A percentile compares a stretch with the other conserved stretches of the same genome.
Evolutionary conservation across 1,140 invertebrate genomes (phyloP).

Genomic region (Parapsyche elsis): DNA sequence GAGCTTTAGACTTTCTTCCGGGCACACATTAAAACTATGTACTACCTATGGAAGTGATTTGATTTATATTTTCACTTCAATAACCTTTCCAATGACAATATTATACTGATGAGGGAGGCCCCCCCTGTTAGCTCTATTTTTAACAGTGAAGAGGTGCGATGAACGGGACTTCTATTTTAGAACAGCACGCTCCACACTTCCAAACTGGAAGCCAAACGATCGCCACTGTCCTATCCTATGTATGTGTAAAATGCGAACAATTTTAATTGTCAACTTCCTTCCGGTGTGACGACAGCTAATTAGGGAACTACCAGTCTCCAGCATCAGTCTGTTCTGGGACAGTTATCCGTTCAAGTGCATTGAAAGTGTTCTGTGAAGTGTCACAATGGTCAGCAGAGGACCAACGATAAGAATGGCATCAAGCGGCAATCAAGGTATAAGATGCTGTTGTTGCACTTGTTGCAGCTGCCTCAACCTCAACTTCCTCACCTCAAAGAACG

Average conservation of each 20-base stretch:
- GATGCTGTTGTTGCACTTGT: slow-evolving; percentile 78
- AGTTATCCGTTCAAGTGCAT: no score
- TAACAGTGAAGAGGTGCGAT: slow-evolving; percentile 39
- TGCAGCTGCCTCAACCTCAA: slow-evolving; percentile 82
- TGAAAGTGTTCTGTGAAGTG: neutral
- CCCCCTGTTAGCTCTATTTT: slow-evolving; percentile 48
- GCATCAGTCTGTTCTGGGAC: no score
- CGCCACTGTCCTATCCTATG: slow-evolving; percentile 11
- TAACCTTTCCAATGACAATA: neutral
- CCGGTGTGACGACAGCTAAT: neutral
- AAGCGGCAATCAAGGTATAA: slow-evolving; percentile 67
- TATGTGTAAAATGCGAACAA: slow-evolving; percentile 39
- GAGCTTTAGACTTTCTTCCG: no score
- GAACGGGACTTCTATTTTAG: slow-evolving; percentile 36
- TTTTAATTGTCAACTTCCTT: slow-evolving; percentile 51
- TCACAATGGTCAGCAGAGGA: slow-evolving; percentile 58
- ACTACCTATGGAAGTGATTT: neutral
- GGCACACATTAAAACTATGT: no score
- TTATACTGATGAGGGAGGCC: neutral
- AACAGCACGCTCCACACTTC: slow-evolving; percentile 2
- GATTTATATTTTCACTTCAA: slow-evolving; percentile 2
- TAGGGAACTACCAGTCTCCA: no score
- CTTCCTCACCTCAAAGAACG: slow-evolving; percentile 76
- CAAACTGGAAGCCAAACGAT: neutral
- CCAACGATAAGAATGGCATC: slow-evolving; percentile 62